Evolutionary conservation across 2,797 vertebrate species (phyloP), one percentile per base, ranked within the genome.

Genomic region (Staurois parvus): DNA sequence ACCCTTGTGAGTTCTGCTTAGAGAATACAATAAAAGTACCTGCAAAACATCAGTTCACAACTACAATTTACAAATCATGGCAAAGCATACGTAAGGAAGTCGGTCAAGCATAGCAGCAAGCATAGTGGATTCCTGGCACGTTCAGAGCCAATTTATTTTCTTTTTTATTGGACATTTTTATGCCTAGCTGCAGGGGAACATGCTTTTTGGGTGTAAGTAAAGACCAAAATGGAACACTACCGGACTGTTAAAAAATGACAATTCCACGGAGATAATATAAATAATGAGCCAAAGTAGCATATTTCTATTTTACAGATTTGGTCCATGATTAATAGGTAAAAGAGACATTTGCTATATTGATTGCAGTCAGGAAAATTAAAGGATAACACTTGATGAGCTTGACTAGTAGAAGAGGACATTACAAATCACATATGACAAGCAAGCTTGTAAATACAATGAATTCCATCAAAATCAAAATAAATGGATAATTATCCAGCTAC

Each of bases 61-160:
- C 28, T 29, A 66, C 52, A 66, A 29, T 26, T 26, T 66, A 29
- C 28, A 66, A 28, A 66, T 66, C 52, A 59, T 59, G 69, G 29
- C 69, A 32, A 34, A 72, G 40, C 24, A 73, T 45, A 26, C 34
- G 29, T 26, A 42, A 45, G 72, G 72, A 73, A 42, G 37, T 73
- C 37, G 34, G 69, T 72, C 69, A 72, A 34, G 69, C 69, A 72
- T 72, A 34, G 2, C 69, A 72, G 34, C 34, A 73, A 13, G 64
- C 64, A 73, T 73, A 73, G 15, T 42, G 37, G 32, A 73, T 40
- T 37, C n/a, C 40, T n/a, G 32, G 32, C 72, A 73, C 37, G 37
- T 45, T 73, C 26, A 66, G 12, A 66, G 26, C 64, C 26, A 66
- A 66, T 66, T 26, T 66, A 66, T 66, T 26, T 66, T 66, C 64